phyloP scores from a whole-genome alignment of 2,888 invertebrate genomes.

The Nephrocerus scutellatus region DNA sequence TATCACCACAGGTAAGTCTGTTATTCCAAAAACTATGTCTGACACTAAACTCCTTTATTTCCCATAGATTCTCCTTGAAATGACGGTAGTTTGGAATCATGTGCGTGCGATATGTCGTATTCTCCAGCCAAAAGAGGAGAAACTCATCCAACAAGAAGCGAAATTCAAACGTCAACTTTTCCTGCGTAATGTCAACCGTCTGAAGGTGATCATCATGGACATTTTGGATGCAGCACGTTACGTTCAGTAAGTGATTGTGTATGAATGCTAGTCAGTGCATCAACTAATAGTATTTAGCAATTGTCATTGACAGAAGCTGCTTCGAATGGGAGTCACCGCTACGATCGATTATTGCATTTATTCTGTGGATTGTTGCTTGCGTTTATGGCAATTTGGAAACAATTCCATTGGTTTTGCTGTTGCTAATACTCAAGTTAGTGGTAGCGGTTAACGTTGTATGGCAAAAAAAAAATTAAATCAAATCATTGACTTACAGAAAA shows the following conservation, averaged over 20 bases:
- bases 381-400: slow-evolving; percentile 96
- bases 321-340: slow-evolving; percentile 94
- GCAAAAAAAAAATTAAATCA: not conserved
- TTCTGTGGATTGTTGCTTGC: slow-evolving; percentile 79
- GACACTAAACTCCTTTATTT: not conserved
- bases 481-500: slow-evolving; percentile 33
- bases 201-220: slow-evolving; percentile 82
- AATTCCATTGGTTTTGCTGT: slow-evolving; percentile 74
- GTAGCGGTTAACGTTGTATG: not conserved
- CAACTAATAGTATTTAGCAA: too few species aligned
- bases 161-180: slow-evolving; percentile 95
- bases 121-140: slow-evolving; percentile 90
- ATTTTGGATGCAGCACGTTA: slow-evolving; percentile 85
- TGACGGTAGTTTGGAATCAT: slow-evolving; percentile 89
- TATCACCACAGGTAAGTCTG: slow-evolving; percentile 59
- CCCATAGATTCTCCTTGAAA: slow-evolving; percentile 70
- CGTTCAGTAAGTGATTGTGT: slow-evolving; percentile 67
- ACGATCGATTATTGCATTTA: slow-evolving; percentile 74
- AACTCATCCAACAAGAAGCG: slow-evolving; percentile 88
- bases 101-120: slow-evolving; percentile 85
- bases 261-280: too few species aligned
- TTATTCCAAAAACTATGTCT: not conserved
- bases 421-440: slow-evolving; percentile 64
- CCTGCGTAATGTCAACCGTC: slow-evolving; percentile 84
- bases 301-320: slow-evolving; percentile 64